Conservation (phyloP, 2,797 vertebrate species). For the Botia kubotai region DNA sequence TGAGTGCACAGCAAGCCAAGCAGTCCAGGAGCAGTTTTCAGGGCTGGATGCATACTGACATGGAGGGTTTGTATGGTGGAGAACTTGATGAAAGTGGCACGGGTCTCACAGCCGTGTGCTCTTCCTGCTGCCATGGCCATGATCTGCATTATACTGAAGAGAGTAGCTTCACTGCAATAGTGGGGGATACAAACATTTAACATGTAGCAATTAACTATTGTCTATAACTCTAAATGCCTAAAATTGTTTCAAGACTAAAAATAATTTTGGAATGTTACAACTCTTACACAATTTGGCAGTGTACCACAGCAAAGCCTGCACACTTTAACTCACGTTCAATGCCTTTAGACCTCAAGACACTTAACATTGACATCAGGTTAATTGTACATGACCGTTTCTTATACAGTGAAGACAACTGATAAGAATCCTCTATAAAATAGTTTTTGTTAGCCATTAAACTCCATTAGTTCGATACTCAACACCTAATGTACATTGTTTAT, state of each 20-base stretch:
- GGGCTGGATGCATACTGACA: slow-evolving; percentile 77
- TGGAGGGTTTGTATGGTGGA: slow-evolving; percentile 77
- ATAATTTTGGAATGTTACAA: neutral
- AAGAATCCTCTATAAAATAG: too few relatives aligned
- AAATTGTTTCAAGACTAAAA: too few relatives aligned
- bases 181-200: neutral
- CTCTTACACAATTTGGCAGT: neutral
- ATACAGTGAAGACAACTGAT: too few relatives aligned
- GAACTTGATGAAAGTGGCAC: slow-evolving; percentile 83
- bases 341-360: too few relatives aligned
- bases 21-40: slow-evolving; percentile 65
- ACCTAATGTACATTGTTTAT: too few relatives aligned
- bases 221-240: too few relatives aligned
- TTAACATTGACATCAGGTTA: too few relatives aligned
- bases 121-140: slow-evolving; percentile 76
- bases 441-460: too few relatives aligned
- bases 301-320: neutral
- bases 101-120: slow-evolving; percentile 70
- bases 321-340: too few relatives aligned
- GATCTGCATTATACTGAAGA: slow-evolving; percentile 76
- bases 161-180: slow-evolving; percentile 73
- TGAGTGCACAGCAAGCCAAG: slow-evolving; percentile 64
- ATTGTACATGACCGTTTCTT: too few relatives aligned
- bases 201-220: neutral
- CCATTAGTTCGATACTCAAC: too few relatives aligned